A percentile compares a stretch with the other conserved stretches of the same genome.
Evolutionary conservation across 2,888 invertebrate species (phyloP).

Genomic region (Mayetiola destructor): DNA sequence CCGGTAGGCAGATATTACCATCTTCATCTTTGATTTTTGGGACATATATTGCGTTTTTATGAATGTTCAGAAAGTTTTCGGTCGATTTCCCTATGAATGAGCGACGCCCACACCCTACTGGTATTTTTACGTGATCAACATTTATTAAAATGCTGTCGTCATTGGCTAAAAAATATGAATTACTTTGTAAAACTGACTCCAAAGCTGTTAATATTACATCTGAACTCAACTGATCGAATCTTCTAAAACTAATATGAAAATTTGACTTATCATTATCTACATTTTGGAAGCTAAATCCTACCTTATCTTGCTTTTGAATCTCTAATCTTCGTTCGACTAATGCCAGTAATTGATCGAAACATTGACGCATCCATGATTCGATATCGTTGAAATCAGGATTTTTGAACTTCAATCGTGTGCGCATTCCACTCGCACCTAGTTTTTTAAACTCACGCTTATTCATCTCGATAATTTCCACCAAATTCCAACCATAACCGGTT

Average conservation of each 20-base stretch:
- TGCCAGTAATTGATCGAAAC: background rate
- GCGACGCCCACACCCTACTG: background rate
- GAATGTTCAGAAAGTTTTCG: background rate
- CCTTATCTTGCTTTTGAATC: background rate
- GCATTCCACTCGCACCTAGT: background rate
- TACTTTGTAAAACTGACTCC: background rate
- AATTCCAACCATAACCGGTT: no score
- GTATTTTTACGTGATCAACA: background rate
- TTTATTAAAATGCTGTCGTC: background rate
- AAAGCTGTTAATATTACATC: background rate
- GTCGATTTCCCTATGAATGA: background rate
- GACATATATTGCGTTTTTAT: background rate
- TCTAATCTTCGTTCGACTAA: background rate
- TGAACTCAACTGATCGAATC: background rate
- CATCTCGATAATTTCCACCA: no score
- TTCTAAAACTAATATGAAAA: background rate
- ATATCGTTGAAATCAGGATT: background rate
- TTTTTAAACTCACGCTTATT: background rate
- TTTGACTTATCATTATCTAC: background rate
- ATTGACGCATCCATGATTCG: background rate
- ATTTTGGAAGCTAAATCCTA: background rate
- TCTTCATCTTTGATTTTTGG: background rate
- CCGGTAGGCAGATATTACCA: background rate
- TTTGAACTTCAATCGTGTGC: background rate
- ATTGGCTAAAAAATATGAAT: background rate